Base-by-base conservation (phyloP, 35 echinoderm and acorn worm genomes). In the Nesometra sesokonis region DNA sequence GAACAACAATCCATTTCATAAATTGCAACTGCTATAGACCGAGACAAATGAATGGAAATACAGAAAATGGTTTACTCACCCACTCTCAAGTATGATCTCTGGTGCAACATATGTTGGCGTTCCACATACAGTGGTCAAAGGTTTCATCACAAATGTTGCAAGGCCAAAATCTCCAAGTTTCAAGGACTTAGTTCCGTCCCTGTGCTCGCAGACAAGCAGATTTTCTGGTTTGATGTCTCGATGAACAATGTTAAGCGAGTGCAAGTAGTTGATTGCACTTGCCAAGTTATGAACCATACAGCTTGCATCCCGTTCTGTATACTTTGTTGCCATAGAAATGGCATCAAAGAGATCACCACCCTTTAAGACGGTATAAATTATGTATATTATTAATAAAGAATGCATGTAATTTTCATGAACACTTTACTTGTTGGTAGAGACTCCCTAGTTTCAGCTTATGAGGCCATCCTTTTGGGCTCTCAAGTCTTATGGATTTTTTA, bases 201-300 rank as follows among this genome's bases (percentile, higher is more conserved):
- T 83, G 35, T 99, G 96, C 36, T 99, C 89, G 78, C 93, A 99
- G 0, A 99, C 96, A 34, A 99, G 88, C 0, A 99, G 90, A 76
- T 99, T 99, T 82, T 99, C 96, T 13, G 96, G 91, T 84, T 99
- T 99, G 88, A 99, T 94, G 88, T 99, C 96, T 0, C 96, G 92
- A 83, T 99, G 96, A 30, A 99, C 96, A 35, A 99, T 90, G 85
- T 89, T 94, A 84, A 99, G 84, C 77, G 89, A 87, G 79, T 99
- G 96, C 5, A 99, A 84, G 43, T 99, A 99, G 40, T 94, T 88
- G 34, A 99, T 90, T 77, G 96, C 92, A 37, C 96, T 99, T 77
- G 89, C 91, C 39, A 99, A 78, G 85, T 99, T 99, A 79, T 99
- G 92, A 0, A 99, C 88, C 96, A 99, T 99, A 43, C 96, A 93